These are phyloP conservation scores for Sinocyclocheilus grahami DNA, from an alignment of 2,113 vertebrate genomes.

Conservation along the genomic window DNA sequence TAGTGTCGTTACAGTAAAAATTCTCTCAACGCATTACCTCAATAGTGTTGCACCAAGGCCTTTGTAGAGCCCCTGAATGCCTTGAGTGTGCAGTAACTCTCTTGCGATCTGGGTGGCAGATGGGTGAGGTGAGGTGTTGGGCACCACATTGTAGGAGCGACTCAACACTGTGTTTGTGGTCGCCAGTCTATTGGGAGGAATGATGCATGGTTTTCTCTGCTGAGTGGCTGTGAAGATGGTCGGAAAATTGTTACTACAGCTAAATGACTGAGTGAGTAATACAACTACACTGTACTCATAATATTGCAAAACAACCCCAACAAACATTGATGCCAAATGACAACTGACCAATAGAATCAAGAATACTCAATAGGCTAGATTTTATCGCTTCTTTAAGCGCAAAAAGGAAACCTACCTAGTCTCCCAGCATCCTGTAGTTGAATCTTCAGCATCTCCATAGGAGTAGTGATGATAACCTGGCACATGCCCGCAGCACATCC, in stretches of 20 bases:
- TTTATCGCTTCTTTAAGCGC: not conserved
- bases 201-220: conserved; percentile 71
- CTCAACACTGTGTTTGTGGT: conserved; percentile 70
- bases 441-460: conserved; percentile 88
- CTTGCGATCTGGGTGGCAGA: conserved; percentile 80
- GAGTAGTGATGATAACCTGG: conserved; percentile 81
- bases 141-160: conserved; percentile 75
- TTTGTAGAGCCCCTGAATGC: conserved; percentile 80
- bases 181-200: conserved; percentile 69
- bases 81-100: conserved; percentile 74
- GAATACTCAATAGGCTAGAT: not conserved
- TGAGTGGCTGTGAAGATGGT: conserved; percentile 67
- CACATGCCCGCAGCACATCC: conserved; percentile 83
- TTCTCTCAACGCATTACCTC: conserved; percentile 65
- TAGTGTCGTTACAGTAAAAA: not conserved
- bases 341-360: not conserved
- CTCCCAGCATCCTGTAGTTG: conserved; percentile 83
- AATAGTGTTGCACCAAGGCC: conserved; percentile 81
- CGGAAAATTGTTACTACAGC: not conserved
- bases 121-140: conserved; percentile 52
- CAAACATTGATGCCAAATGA: not conserved
- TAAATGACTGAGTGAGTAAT: not conserved
- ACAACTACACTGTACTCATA: not conserved
- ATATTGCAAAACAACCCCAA: not conserved
- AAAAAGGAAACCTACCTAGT: conserved; percentile 64